Base-by-base conservation (phyloP, 2,113 vertebrate genomes). In the Albula glossodonta region DNA sequence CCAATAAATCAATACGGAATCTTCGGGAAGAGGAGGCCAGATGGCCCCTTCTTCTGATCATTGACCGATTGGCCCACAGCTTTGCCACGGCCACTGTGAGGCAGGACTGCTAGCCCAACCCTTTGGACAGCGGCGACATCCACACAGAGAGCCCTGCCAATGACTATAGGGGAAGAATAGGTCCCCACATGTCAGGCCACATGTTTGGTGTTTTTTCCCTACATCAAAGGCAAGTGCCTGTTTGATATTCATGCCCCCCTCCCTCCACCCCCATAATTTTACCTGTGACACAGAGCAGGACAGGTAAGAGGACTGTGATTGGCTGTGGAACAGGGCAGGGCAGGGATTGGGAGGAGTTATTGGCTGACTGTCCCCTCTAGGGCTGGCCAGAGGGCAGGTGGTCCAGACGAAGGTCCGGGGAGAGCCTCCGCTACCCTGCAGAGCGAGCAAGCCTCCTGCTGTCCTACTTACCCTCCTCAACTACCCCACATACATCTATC, bases 151-250 rank as follows among this genome's bases (percentile, higher is more conserved):
- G 92, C 84, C 31, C 93, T 91, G 93, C 95, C 95, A 96, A 96
- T 96, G 94, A 95, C 95, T 96, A 95, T 95, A 95, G 94, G 92
- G 94, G 94, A 96, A 95, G 96, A 96, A 96, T 96, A 96, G 93
- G 93, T 93, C 93, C 93, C 95, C 96, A 96, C 93, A 93, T 95
- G 94, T 93, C 89, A 91, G 90, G 93, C 94, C 91, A 94, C 92
- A 88, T 95, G 93, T 95, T 95, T 95, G 17, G 60, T 94, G 95
- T 92, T 95, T 95, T 94, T 93, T 91, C 92, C 92, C 92, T 92
- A 95, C 95, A 94, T 96, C 95, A 96, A 96, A 96, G 94, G 87
- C 90, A 80, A 3, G 49, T 0, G 81, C 91, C 87, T 95, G 94
- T 96, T 96, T 96, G 95, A 96, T 95, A 96, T 96, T 93, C 95